phyloP scores from a whole-genome alignment of 2,888 invertebrate genomes.

The Fragum fragum region DNA sequence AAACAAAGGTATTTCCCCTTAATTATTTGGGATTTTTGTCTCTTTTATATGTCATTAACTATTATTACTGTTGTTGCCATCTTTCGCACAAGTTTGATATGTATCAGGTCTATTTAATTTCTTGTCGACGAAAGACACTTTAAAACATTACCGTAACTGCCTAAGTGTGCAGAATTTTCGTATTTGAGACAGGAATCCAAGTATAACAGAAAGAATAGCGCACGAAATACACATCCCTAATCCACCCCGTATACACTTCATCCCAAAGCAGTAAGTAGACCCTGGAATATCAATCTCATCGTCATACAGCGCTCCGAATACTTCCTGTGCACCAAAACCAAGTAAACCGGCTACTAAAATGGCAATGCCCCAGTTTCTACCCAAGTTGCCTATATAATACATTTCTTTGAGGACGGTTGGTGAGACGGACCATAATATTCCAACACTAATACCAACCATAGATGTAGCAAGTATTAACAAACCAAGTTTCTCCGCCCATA shows the following conservation, averaged over 20 bases:
- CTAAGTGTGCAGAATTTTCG: conserved; percentile 12
- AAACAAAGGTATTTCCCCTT: too few species aligned
- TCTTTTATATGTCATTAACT: too few species aligned
- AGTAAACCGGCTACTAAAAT: conserved; percentile 49
- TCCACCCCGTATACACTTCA: conserved; percentile 51
- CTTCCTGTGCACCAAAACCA: conserved; percentile 53
- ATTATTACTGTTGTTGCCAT: too few species aligned
- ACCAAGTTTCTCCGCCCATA: conserved; percentile 41
- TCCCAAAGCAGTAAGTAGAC: conserved; percentile 47
- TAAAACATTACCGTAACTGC: too few species aligned
- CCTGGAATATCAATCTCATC: conserved; percentile 18
- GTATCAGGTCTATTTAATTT: too few species aligned
- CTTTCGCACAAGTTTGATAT: too few species aligned
- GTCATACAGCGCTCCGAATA: conserved; percentile 56
- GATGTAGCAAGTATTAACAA: conserved; percentile 46
- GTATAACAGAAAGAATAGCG: conserved; percentile 19
- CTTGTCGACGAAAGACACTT: too few species aligned
- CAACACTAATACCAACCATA: conserved; percentile 45
- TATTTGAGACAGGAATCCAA: conserved; percentile 27
- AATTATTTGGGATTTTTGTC: too few species aligned
- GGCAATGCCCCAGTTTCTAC: conserved; percentile 65
- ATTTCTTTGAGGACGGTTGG: conserved; percentile 60
- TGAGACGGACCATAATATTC: conserved; percentile 55
- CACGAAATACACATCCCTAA: conserved; percentile 31
- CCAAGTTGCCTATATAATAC: conserved; percentile 56